Percentiles rank a stretch among this genome's conserved stretches.
Evolutionary conservation across 1,140 invertebrate species (phyloP).

Genomic region (Galendromus occidentalis): DNA sequence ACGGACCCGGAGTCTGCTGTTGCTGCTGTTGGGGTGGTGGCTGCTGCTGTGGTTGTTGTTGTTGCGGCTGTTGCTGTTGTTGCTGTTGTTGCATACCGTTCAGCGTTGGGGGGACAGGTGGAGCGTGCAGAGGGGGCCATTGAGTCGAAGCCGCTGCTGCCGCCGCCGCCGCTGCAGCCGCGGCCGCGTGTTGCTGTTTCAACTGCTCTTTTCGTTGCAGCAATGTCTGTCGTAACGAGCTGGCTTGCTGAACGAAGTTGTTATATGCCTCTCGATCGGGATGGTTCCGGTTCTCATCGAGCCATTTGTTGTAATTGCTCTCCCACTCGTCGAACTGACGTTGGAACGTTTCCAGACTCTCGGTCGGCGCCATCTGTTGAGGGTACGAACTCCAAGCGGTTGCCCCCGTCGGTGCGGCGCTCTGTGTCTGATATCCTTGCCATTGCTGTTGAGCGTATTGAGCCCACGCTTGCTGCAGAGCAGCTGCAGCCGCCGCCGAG

Average conservation of each 20-base stretch:
- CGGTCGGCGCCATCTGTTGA: background rate
- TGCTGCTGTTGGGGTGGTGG: background rate
- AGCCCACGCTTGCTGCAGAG: background rate
- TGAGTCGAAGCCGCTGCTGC: background rate
- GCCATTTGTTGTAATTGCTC: slow-evolving; percentile 29
- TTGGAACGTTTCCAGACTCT: slow-evolving; percentile 23
- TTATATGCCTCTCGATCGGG: slow-evolving; percentile 30
- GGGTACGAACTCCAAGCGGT: background rate
- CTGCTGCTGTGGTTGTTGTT: background rate
- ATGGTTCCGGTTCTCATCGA: slow-evolving; percentile 29
- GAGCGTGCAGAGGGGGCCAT: slow-evolving; percentile 7
- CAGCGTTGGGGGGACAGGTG: background rate
- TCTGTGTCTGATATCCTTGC: background rate
- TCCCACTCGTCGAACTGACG: slow-evolving; percentile 28
- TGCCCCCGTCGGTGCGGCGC: background rate
- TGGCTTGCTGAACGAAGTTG: slow-evolving; percentile 29
- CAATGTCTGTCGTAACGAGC: slow-evolving; percentile 25
- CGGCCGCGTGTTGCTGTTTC: background rate
- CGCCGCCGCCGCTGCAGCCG: background rate
- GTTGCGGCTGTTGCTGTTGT: background rate
- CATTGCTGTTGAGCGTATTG: slow-evolving; percentile 8
- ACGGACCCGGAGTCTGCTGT: background rate
- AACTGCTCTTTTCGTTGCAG: slow-evolving; percentile 17
- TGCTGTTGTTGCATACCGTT: slow-evolving; percentile 5
- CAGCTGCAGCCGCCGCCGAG: background rate